Percentiles rank a stretch among this genome's conserved stretches.
Conservation (phyloP, 2,888 invertebrate species). For the Sphinx pinastri region DNA sequence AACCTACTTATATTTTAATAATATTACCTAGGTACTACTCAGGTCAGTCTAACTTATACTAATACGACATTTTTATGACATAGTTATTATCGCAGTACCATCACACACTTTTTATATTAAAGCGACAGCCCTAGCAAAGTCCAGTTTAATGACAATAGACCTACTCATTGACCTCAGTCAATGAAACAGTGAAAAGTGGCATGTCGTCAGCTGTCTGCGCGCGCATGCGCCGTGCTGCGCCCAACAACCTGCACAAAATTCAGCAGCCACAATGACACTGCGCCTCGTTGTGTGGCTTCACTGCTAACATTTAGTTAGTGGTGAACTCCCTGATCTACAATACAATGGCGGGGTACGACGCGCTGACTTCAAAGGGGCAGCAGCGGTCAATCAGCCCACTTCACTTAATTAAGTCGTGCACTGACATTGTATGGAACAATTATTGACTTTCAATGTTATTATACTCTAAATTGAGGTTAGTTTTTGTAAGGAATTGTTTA, state of each 20-base stretch:
- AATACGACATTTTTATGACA: no score
- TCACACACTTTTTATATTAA: not conserved
- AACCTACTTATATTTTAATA: no score
- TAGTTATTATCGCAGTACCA: not conserved
- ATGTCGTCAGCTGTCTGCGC: constrained; percentile 5
- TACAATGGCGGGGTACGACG: constrained; percentile 46
- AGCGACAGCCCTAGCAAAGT: not conserved
- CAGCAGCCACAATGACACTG: constrained; percentile 1
- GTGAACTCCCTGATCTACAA: constrained; percentile 49
- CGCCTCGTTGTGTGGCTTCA: constrained; percentile 28
- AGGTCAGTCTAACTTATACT: no score
- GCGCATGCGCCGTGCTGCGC: not conserved
- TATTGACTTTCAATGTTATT: constrained; percentile 25
- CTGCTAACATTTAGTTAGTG: constrained; percentile 36
- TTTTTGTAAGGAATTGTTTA: constrained; percentile 18
- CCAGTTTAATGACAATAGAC: not conserved
- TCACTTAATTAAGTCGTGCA: constrained; percentile 53
- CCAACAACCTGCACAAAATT: not conserved
- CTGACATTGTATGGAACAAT: constrained; percentile 57
- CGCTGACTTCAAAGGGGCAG: constrained; percentile 45
- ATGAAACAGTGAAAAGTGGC: constrained; percentile 2
- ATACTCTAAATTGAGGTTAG: constrained; percentile 18
- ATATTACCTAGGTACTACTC: no score
- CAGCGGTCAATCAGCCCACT: constrained; percentile 40
- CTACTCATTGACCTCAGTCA: constrained; percentile 6